A percentile compares a stretch with the other conserved stretches of the same genome.
These are phyloP conservation scores for Aplodontia rufa DNA, from an alignment of 2,113 vertebrate genomes.

Conservation along the genomic window DNA sequence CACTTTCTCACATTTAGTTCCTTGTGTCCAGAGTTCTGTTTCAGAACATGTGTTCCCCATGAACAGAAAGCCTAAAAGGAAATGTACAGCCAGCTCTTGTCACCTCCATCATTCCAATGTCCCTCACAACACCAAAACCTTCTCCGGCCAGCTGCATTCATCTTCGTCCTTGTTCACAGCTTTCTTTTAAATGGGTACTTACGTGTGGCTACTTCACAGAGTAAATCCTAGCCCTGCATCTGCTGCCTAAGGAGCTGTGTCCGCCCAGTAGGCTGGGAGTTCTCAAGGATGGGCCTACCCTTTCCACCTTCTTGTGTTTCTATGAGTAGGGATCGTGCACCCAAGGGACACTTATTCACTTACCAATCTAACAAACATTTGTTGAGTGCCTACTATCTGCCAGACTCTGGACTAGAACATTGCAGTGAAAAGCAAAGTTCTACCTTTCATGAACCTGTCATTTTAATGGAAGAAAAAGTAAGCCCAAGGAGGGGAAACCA, in stretches of 20 bases:
- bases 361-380: not conserved
- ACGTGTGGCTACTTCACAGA: constrained; percentile 6
- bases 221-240: not conserved
- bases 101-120: constrained; percentile 44
- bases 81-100: constrained; percentile 32
- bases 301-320: not conserved
- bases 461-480: constrained; percentile 25
- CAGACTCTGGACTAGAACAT: not conserved
- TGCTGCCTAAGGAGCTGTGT: not conserved
- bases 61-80: constrained; percentile 60
- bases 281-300: not conserved
- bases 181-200: constrained; percentile 40
- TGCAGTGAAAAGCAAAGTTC: not conserved
- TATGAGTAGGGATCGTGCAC: not conserved
- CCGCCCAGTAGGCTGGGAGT: not conserved
- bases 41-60: constrained; percentile 61
- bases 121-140: not conserved
- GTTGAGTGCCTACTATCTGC: not conserved
- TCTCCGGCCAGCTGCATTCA: not conserved
- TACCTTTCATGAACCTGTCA: not conserved
- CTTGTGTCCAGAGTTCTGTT: constrained; percentile 35
- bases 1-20: constrained; percentile 32
- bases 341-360: not conserved
- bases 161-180: constrained; percentile 25
- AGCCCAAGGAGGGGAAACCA: not conserved